Evolutionary conservation across 1,140 invertebrate genomes (phyloP), one percentile per base, ranked within the genome.

Genomic region (Pinna nobilis): DNA sequence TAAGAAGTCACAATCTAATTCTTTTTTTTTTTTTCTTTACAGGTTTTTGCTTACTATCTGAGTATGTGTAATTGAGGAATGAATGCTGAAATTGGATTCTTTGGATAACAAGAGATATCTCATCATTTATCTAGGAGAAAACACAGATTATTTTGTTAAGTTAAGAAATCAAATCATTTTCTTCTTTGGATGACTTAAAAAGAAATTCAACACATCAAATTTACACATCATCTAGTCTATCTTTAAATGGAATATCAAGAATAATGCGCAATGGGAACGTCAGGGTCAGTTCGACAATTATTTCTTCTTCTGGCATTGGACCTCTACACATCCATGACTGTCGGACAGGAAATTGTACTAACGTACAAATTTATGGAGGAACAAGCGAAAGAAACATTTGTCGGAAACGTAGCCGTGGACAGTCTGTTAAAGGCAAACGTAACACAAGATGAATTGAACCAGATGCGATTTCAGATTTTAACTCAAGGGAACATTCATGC

Each of bases 381-480:
- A 64, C 80, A 83, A 57, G 72, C 78, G 20, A 61, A 69, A 13
- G 69, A 74, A 51, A 78, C 82, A 1, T 86, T 78, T 67, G 73
- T 86, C 25, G 84, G 84, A 59, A 84, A 84, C 70, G 77, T 86
- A 13, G 84, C 84, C 11, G 60, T 80, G 30, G 82, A 86, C 59
- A 80, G 77, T 55, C 53, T 70, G 33, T 65, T 86, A n/a, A 83
- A 84, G 70, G 74, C 59, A 30, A 81, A 82, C 49, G 79, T 82
- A 9, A 70, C 76, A 2, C 76, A 78, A 15, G 74, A 77, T 23
- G 80, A 81, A 53, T 82, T 84, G 20, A 75, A 76, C 44, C 77
- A 67, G 11, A 79, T 86, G 75, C 78, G 81, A 68, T 86, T 84
- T 74, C 80, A 77, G 39, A 81, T 86, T 74, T 72, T 84, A 18